Percentiles rank a stretch among this genome's conserved stretches.
phyloP scores from a whole-genome alignment of 30 jellyfish, hydroid and myxozoan genomes.

The Aurelia sp. region DNA sequence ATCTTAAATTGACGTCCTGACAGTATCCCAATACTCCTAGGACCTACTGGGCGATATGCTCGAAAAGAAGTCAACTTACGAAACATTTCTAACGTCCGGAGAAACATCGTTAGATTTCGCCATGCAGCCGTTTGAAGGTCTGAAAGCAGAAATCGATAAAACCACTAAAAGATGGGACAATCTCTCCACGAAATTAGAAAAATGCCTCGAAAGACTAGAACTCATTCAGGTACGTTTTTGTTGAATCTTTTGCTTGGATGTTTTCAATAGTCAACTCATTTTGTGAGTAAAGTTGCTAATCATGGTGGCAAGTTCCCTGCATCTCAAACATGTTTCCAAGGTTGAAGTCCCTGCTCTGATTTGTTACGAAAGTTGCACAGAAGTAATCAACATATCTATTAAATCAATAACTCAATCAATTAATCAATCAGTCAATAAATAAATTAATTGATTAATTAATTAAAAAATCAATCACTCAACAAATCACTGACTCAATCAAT shows the following conservation, averaged over 20 bases:
- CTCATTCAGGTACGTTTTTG: constrained; percentile 59
- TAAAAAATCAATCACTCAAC: no score
- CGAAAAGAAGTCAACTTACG: constrained; percentile 67
- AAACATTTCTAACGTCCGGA: constrained; percentile 71
- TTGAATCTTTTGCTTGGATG: neutral
- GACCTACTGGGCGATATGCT: constrained; percentile 54
- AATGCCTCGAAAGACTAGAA: constrained; percentile 59
- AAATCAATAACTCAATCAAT: no score
- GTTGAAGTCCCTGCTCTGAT: no score
- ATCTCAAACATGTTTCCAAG: no score
- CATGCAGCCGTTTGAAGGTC: constrained; percentile 26
- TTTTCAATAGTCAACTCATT: neutral
- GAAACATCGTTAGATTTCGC: constrained; percentile 72
- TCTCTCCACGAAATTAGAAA: constrained; percentile 69
- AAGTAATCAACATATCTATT: no score
- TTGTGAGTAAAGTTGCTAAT: no score
- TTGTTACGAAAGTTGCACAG: no score
- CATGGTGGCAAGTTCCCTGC: no score
- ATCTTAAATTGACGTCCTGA: neutral
- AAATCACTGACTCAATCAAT: no score
- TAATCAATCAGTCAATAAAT: no score
- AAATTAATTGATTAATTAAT: no score
- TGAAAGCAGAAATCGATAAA: constrained; percentile 45
- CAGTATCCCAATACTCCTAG: constrained; percentile 23
- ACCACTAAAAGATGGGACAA: constrained; percentile 79